Base-by-base conservation (phyloP, 2,888 invertebrate species). In the Philhelius pedissequus region DNA sequence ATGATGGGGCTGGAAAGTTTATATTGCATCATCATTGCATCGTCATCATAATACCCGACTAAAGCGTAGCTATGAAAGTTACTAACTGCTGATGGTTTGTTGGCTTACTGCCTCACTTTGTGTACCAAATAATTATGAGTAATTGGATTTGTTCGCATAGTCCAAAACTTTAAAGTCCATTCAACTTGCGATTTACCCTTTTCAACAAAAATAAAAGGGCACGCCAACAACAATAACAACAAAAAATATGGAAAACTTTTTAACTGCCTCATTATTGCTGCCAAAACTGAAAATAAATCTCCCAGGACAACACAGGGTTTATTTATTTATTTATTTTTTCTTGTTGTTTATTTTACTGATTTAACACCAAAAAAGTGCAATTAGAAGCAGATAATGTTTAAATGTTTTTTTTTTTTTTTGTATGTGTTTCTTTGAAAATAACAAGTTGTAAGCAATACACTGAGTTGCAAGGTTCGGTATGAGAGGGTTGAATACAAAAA, bases 41-140 rank as follows among this genome's bases (percentile, higher is more conserved):
- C 48, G 45, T 64, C 64, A 64, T 18, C 45, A 45, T 20, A 13
- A 45, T 45, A 60, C 11, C 11, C 56, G 54, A 35, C 13, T 35
- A 52, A 9, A 45, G 11, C 1, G 3, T 45, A 48, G 3, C 3
- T 48, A 25, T 2, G 9, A 0, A 3, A 25, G 38, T 38, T 62
- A 11, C 18, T 43, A 11, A 15, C 54, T 18, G 35, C 5, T 62
- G 71, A 5, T 56, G 35, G 15, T 35, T 43, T 52, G 56, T 54
- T 74, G 69, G 78, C 78, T 74, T 74, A 83, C 69, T 74, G 83
- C 79, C 83, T 79, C 74, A 70, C 32, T 83, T 79, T 79, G 70
- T 83, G 79, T 78, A 83, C 83, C 79, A 74, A 79, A 83, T 83
- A 83, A 83, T 83, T 83, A 79, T 79, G 79, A 83, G 69, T 83